phyloP scores from a whole-genome alignment of 2,797 vertebrate species.

The Cuniculus paca region DNA sequence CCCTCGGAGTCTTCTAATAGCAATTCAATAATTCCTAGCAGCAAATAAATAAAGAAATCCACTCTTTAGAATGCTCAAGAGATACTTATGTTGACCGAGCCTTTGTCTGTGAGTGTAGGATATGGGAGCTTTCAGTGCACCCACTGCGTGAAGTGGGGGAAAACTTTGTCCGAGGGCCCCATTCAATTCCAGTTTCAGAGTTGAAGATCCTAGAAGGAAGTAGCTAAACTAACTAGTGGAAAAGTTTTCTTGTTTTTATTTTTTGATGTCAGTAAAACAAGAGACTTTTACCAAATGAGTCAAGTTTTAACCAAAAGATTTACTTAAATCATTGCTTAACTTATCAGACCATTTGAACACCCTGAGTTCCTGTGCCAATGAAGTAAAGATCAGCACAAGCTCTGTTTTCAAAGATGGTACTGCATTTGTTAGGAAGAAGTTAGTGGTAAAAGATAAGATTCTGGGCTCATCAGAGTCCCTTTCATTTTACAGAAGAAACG shows the following conservation, averaged over 20 bases:
- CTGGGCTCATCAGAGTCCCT: constrained; percentile 5
- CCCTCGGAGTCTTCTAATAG: neutral
- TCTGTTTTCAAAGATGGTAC: constrained; percentile 1
- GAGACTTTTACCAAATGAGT: constrained; percentile 35
- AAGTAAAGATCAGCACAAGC: constrained; percentile 9
- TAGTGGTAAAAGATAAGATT: constrained; percentile 5
- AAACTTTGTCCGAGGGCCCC: neutral
- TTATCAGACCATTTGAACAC: neutral
- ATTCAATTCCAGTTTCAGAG: neutral
- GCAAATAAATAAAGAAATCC: constrained; percentile 5
- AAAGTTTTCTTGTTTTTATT: neutral
- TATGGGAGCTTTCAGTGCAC: neutral
- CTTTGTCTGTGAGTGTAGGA: constrained; percentile 19
- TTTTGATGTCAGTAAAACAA: neutral
- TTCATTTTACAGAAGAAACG: constrained; percentile 69
- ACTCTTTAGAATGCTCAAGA: constrained; percentile 37
- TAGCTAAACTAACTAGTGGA: constrained; percentile 1
- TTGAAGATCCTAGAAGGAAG: constrained; percentile 18
- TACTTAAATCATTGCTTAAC: neutral
- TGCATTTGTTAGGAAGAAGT: constrained; percentile 9
- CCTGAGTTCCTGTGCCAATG: neutral
- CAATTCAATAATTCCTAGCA: constrained; percentile 49
- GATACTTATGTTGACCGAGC: constrained; percentile 38
- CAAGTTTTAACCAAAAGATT: constrained; percentile 33
- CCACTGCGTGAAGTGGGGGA: neutral